Percentiles rank a stretch among this genome's conserved stretches.
These are phyloP conservation scores for Zootoca vivipara DNA, from an alignment of 2,113 vertebrate species.

Conservation along the genomic window DNA sequence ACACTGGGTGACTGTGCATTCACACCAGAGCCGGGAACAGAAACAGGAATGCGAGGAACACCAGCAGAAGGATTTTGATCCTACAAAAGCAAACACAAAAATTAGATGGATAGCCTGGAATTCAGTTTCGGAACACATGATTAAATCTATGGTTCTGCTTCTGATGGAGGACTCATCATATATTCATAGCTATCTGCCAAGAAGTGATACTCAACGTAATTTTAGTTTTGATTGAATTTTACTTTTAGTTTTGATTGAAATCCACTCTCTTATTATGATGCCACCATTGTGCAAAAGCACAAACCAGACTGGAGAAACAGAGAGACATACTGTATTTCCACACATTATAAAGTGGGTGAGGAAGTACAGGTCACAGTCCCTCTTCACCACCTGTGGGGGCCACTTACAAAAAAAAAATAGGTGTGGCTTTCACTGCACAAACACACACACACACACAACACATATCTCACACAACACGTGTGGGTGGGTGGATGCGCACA, in stretches of 20 bases:
- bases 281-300: neutral
- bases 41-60: slow-evolving; percentile 77
- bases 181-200: too few species aligned
- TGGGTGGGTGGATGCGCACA: neutral
- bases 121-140: neutral
- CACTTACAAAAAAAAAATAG: neutral
- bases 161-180: neutral
- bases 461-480: too few species aligned
- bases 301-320: neutral
- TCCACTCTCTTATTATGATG: neutral
- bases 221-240: neutral
- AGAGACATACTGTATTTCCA: neutral
- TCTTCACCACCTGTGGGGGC: neutral
- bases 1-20: slow-evolving; percentile 75
- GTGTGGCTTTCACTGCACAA: neutral
- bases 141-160: neutral
- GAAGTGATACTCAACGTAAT: neutral
- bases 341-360: neutral
- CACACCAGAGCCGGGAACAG: slow-evolving; percentile 76
- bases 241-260: neutral
- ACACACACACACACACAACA: neutral
- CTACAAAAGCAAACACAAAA: slow-evolving; percentile 66
- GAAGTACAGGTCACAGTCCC: neutral
- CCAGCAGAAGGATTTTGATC: slow-evolving; percentile 83
- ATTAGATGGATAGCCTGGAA: slow-evolving; percentile 22